A percentile compares a stretch with the other conserved stretches of the same genome.
These are phyloP conservation scores for Myocastor coypus DNA, from an alignment of 2,113 vertebrate species.

Conservation along the genomic window DNA sequence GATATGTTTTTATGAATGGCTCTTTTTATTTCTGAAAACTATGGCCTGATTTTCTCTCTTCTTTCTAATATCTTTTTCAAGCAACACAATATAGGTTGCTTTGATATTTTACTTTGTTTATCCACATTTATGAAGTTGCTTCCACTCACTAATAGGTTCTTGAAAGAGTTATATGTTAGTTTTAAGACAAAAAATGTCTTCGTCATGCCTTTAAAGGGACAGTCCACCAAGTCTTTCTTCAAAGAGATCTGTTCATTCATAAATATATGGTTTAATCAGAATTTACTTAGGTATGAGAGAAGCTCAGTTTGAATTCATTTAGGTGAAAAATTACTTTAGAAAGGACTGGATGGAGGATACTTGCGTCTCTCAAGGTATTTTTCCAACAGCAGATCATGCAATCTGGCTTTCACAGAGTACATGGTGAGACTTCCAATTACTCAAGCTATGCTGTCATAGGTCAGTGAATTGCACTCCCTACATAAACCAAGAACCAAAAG, in stretches of 20 bases:
- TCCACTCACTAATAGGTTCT: background rate
- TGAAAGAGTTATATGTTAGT: background rate
- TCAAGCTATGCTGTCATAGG: background rate
- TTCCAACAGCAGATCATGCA: background rate
- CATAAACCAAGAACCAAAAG: background rate
- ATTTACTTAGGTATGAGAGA: background rate
- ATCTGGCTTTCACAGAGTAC: background rate
- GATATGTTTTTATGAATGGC: background rate
- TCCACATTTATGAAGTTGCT: background rate
- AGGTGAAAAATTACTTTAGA: background rate
- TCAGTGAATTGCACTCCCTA: background rate
- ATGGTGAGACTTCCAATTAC: background rate
- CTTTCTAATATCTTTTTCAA: background rate
- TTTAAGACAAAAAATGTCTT: background rate
- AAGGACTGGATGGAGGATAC: background rate
- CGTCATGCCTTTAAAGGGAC: background rate
- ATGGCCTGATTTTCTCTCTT: background rate
- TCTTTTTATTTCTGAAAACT: background rate
- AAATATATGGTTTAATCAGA: background rate
- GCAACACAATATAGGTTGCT: background rate
- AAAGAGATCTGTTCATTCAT: background rate
- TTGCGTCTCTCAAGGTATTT: background rate
- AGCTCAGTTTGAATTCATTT: background rate
- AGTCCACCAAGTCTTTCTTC: background rate
- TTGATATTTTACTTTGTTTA: background rate